These are phyloP conservation scores for Prochilodus magdalenae DNA, from an alignment of 2,113 vertebrate species.

Conservation along the genomic window DNA sequence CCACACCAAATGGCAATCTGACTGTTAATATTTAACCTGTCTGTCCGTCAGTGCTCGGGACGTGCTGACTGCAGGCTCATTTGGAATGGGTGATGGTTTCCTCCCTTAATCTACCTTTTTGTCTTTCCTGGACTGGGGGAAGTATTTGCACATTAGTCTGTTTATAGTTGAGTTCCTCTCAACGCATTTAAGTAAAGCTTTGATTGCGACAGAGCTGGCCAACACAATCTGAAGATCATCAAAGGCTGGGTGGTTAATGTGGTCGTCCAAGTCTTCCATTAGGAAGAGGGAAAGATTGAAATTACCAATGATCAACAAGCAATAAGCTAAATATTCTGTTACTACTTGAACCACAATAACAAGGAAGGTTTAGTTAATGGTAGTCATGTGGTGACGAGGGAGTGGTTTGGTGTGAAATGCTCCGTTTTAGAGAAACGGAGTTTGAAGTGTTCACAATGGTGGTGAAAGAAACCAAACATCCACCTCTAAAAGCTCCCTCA, in stretches of 20 bases:
- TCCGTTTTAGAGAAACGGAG: too few species aligned
- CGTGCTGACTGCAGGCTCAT: neutral
- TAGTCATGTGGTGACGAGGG: neutral
- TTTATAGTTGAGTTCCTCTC: constrained; percentile 24
- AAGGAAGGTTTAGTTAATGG: neutral
- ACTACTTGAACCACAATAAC: neutral
- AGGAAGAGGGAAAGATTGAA: neutral
- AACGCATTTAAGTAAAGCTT: neutral
- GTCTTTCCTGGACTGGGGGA: constrained; percentile 33
- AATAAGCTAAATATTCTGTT: constrained; percentile 7
- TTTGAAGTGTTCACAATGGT: too few species aligned
- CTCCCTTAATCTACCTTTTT: constrained; percentile 8
- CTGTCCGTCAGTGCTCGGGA: neutral
- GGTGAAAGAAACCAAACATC: too few species aligned
- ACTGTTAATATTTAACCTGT: constrained; percentile 24
- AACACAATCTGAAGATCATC: neutral
- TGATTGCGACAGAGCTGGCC: neutral
- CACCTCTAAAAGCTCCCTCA: too few species aligned
- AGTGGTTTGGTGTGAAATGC: too few species aligned
- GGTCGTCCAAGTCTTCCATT: neutral
- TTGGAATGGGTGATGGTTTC: constrained; percentile 10
- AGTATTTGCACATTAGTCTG: constrained; percentile 38
- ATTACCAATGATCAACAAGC: neutral
- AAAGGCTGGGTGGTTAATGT: neutral
- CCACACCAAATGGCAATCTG: neutral